Conservation (phyloP, 2,888 invertebrate species). For the Marasmarcha lunaedactyla region DNA sequence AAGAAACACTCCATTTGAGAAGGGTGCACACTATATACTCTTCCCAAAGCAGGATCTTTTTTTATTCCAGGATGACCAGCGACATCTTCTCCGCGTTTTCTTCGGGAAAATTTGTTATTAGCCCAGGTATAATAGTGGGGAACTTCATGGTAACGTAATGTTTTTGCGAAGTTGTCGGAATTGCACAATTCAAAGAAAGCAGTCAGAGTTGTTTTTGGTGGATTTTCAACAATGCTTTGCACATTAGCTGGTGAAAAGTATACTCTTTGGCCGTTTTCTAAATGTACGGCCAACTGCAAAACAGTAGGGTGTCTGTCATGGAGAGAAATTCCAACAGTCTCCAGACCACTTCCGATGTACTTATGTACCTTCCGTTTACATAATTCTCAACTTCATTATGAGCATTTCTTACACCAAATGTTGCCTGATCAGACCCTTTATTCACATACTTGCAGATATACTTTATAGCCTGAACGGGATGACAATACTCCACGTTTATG, state of each 20-base stretch:
- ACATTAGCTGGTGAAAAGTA: neutral
- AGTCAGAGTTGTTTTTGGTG: slow-evolving; percentile 1
- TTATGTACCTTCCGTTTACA: slow-evolving; percentile 12
- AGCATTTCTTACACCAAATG: slow-evolving; percentile 13
- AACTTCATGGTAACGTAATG: slow-evolving; percentile 16
- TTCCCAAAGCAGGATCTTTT: slow-evolving; percentile 9
- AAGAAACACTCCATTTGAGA: slow-evolving; percentile 17
- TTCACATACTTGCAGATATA: slow-evolving; percentile 18
- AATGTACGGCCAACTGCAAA: neutral
- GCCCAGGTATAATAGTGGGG: slow-evolving; percentile 17
- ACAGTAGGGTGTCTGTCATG: neutral
- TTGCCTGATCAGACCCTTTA: slow-evolving; percentile 20
- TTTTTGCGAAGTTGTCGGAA: slow-evolving; percentile 17
- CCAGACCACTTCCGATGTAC: slow-evolving; percentile 1
- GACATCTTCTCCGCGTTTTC: slow-evolving; percentile 13
- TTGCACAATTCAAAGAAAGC: slow-evolving; percentile 12
- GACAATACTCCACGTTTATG: too few relatives aligned
- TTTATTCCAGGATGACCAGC: slow-evolving; percentile 16
- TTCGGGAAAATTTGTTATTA: slow-evolving; percentile 12
- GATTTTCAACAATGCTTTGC: neutral
- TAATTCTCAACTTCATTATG: slow-evolving; percentile 16
- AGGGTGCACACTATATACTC: slow-evolving; percentile 21
- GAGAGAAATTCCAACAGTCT: neutral
- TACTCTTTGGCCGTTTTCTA: neutral
- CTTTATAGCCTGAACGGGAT: too few relatives aligned